These are phyloP conservation scores for Bovichtus diacanthus DNA, from an alignment of 2,797 vertebrate genomes.

Conservation along the genomic window DNA sequence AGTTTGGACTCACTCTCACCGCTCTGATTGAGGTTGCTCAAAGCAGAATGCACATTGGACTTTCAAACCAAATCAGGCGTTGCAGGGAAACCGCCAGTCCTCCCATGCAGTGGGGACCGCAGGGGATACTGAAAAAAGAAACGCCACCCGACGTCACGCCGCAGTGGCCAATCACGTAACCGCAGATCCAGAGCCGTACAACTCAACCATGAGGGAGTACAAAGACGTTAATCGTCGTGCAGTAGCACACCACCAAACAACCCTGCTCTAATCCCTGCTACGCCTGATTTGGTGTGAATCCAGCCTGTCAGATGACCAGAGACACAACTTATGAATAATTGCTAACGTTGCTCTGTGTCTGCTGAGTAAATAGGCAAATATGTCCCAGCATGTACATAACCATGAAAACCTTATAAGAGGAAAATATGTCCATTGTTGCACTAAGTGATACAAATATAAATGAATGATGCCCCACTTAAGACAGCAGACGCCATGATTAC, in stretches of 20 bases:
- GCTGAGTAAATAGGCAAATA: neutral
- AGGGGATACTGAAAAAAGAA: too few species aligned
- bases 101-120: too few species aligned
- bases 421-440: neutral
- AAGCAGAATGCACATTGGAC: neutral
- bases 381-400: neutral
- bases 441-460: neutral
- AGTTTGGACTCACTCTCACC: neutral
- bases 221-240: too few species aligned
- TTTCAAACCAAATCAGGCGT: too few species aligned
- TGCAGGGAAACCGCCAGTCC: too few species aligned
- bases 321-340: neutral
- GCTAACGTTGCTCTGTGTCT: neutral
- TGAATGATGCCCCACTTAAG: neutral
- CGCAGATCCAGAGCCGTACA: too few species aligned
- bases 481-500: neutral
- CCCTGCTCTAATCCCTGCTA: too few species aligned
- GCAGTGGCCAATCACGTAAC: too few species aligned
- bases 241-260: too few species aligned
- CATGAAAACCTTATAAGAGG: neutral
- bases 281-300: too few species aligned
- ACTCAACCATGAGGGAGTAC: too few species aligned
- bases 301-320: neutral
- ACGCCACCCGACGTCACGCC: too few species aligned
- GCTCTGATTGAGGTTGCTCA: neutral